These are phyloP conservation scores for Frieseomelitta varia DNA, from an alignment of 1,140 invertebrate genomes.

Conservation along the genomic window DNA sequence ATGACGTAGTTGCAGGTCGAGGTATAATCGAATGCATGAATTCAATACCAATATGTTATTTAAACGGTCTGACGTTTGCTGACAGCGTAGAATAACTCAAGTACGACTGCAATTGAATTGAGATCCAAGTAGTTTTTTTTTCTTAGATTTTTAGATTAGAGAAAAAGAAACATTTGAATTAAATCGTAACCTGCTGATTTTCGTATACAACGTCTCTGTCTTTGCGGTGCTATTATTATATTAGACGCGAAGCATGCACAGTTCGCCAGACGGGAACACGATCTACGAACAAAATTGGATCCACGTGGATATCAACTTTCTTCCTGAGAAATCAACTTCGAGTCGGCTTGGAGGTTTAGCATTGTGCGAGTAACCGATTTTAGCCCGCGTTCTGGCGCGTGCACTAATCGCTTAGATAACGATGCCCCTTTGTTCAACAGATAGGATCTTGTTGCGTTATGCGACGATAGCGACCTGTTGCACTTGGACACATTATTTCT, in stretches of 20 bases:
- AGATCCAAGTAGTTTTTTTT: too few species aligned
- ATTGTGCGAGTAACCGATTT: slow-evolving; percentile 22
- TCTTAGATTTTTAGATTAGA: too few species aligned
- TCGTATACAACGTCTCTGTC: background rate
- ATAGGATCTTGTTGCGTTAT: slow-evolving; percentile 4
- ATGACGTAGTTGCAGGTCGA: background rate
- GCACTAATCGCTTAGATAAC: slow-evolving; percentile 59
- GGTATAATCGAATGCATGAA: background rate
- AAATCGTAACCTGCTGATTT: too few species aligned
- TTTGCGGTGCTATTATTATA: slow-evolving; percentile 57
- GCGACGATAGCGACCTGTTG: background rate
- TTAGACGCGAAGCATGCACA: slow-evolving; percentile 40
- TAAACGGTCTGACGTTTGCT: background rate
- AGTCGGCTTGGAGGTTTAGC: slow-evolving; percentile 1
- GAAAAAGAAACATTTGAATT: too few species aligned
- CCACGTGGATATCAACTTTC: slow-evolving; percentile 65
- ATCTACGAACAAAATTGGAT: slow-evolving; percentile 68
- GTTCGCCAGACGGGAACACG: slow-evolving; percentile 52
- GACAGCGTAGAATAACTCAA: background rate
- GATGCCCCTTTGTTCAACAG: slow-evolving; percentile 32
- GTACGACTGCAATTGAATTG: too few species aligned
- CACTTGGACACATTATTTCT: too few species aligned
- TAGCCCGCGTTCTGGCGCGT: slow-evolving; percentile 35
- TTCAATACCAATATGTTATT: background rate
- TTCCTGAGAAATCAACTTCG: slow-evolving; percentile 58